Conservation (phyloP, 1,140 invertebrate genomes). For the Campoletis sonorensis region DNA sequence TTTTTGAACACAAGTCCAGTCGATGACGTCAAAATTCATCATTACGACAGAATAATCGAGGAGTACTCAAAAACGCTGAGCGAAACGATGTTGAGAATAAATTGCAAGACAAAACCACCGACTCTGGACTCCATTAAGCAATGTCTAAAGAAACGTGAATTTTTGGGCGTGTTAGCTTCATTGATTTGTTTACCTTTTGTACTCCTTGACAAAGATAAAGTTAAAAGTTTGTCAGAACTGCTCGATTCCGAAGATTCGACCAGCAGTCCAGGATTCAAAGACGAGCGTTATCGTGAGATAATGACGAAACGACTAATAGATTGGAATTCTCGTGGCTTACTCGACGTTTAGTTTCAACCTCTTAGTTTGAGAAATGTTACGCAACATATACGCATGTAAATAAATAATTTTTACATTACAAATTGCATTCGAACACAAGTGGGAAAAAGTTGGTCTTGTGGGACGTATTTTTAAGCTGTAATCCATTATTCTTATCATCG, state of each 20-base stretch:
- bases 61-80: neutral
- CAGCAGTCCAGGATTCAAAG: neutral
- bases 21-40: neutral
- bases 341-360: neutral
- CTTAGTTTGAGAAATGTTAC: no score
- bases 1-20: neutral
- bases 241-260: neutral
- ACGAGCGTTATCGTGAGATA: neutral
- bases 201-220: neutral
- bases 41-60: neutral
- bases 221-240: neutral
- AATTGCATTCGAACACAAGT: no score
- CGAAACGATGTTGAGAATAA: constrained; percentile 7
- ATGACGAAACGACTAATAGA: neutral
- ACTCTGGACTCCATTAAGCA: neutral
- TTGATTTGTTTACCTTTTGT: neutral
- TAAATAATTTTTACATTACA: no score
- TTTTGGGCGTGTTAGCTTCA: neutral
- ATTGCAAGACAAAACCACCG: constrained; percentile 24
- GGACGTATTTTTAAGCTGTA: no score
- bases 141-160: neutral
- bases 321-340: neutral
- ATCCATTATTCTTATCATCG: no score
- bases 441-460: no score
- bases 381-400: no score